Conservation (phyloP, 2,797 vertebrate genomes). For the Hephaestus fuliginosus region DNA sequence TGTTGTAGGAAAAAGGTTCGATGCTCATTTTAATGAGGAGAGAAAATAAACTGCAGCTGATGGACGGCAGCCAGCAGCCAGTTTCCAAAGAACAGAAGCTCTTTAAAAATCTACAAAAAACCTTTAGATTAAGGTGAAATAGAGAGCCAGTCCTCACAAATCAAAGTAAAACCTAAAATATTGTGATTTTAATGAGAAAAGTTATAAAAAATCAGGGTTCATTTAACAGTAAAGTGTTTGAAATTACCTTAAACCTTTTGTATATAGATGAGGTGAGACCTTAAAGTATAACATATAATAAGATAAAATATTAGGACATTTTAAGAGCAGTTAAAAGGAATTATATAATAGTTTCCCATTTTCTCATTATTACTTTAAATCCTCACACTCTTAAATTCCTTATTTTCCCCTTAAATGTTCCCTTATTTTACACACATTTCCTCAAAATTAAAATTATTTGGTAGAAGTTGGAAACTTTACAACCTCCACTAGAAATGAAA, state of each 20-base stretch:
- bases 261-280: neutral
- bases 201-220: neutral
- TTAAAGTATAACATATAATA: no score
- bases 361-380: no score
- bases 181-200: neutral
- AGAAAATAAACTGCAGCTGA: slow-evolving; percentile 32
- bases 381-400: no score
- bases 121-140: neutral
- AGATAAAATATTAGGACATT: no score
- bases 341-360: no score
- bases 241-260: neutral
- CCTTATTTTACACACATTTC: neutral
- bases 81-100: neutral
- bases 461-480: neutral
- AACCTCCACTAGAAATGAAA: neutral
- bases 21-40: slow-evolving; percentile 46
- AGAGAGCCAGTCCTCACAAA: neutral
- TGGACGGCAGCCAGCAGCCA: slow-evolving; percentile 30
- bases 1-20: slow-evolving; percentile 8
- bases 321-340: neutral
- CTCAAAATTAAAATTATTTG: neutral
- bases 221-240: neutral
- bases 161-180: neutral
- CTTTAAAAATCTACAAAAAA: neutral
- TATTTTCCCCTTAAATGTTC: no score